phyloP scores from a whole-genome alignment of 2,113 vertebrate species.

The Xyrauchen texanus region DNA sequence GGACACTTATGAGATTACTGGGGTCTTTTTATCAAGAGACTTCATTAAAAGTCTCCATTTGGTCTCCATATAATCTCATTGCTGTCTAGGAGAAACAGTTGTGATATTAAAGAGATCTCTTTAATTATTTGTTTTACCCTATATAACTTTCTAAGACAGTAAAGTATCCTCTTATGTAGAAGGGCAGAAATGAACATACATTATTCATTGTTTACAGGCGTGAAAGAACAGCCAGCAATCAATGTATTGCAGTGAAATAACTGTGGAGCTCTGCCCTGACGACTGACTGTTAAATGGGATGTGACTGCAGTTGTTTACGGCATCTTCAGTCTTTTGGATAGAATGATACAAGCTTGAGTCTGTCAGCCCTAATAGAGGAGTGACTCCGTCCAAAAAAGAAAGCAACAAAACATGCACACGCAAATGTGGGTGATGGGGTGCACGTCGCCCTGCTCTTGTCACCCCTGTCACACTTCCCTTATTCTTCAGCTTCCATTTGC shows the following conservation, averaged over 20 bases:
- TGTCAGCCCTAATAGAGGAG: conserved; percentile 46
- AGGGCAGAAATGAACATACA: conserved; percentile 19
- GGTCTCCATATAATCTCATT: too few relatives aligned
- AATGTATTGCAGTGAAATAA: conserved; percentile 20
- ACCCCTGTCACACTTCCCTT: conserved; percentile 53
- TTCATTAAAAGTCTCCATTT: too few relatives aligned
- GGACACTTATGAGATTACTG: too few relatives aligned
- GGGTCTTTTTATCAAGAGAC: too few relatives aligned
- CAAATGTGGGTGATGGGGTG: conserved; percentile 42
- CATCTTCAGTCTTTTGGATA: conserved; percentile 31
- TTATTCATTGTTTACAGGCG: conserved; percentile 37
- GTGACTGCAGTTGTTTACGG: conserved; percentile 60
- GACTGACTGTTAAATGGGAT: conserved; percentile 68
- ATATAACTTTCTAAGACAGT: not conserved
- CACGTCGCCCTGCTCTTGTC: conserved; percentile 57
- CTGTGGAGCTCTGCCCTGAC: conserved; percentile 18
- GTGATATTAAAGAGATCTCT: too few relatives aligned
- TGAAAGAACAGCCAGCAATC: conserved; percentile 13
- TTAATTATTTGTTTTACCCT: too few relatives aligned
- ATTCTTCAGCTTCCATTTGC: conserved; percentile 43
- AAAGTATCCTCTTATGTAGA: not conserved
- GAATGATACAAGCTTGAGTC: conserved; percentile 10
- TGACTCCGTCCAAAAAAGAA: conserved; percentile 63
- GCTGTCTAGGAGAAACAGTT: too few relatives aligned
- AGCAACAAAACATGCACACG: conserved; percentile 62